phyloP scores from a whole-genome alignment of 2,888 invertebrate genomes.

The Elysia crispata region DNA sequence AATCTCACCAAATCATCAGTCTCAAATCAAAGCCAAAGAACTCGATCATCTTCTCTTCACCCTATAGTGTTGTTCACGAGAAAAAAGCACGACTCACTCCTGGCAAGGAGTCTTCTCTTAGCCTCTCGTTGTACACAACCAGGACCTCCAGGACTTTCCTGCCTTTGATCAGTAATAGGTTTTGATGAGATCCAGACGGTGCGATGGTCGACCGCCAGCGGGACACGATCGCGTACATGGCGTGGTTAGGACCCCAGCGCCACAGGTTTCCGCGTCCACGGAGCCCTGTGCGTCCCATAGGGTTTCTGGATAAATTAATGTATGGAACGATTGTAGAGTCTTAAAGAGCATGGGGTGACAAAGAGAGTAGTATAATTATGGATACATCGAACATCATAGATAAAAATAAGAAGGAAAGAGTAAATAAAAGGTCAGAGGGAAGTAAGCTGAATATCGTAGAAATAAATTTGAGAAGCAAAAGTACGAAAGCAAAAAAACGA shows the following conservation, averaged over 20 bases:
- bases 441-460: too few relatives aligned
- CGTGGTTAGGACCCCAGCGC: slow-evolving; percentile 78
- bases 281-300: slow-evolving; percentile 76
- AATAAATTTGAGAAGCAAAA: too few relatives aligned
- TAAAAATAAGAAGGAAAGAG: too few relatives aligned
- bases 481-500: too few relatives aligned
- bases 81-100: slow-evolving; percentile 60
- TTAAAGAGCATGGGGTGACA: too few relatives aligned
- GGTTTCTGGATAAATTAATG: slow-evolving; percentile 67
- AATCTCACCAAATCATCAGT: too few relatives aligned
- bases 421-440: too few relatives aligned
- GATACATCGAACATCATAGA: too few relatives aligned
- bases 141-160: slow-evolving; percentile 70
- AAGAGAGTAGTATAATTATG: too few relatives aligned
- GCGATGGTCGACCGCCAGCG: slow-evolving; percentile 71
- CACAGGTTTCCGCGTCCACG: slow-evolving; percentile 75
- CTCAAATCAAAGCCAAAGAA: too few relatives aligned
- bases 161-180: slow-evolving; percentile 65
- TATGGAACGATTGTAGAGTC: not conserved
- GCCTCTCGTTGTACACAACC: slow-evolving; percentile 59
- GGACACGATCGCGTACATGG: slow-evolving; percentile 73
- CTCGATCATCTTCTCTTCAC: too few relatives aligned
- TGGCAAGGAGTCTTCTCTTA: slow-evolving; percentile 64
- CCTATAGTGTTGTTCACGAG: too few relatives aligned
- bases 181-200: slow-evolving; percentile 55